Percentiles rank a stretch among this genome's conserved stretches.
Conservation (phyloP, 92 coral and sea anemone species). For the Parazoanthus swiftii region DNA sequence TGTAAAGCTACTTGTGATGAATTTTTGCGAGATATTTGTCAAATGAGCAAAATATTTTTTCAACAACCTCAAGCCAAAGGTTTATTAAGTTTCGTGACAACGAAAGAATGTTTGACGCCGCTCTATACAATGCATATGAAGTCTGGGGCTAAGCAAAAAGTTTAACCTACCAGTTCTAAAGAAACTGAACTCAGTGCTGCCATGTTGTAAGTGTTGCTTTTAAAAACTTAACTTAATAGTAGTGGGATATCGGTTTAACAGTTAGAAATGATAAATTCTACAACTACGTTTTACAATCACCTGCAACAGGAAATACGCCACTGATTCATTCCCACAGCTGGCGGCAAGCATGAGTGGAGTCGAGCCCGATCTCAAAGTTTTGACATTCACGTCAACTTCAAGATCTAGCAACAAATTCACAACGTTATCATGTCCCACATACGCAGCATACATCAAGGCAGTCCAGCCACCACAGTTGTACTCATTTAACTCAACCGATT, state of each 20-base stretch:
- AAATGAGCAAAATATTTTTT: background rate
- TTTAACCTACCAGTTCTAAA: no score
- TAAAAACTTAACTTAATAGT: no score
- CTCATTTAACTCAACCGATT: slow-evolving; percentile 54
- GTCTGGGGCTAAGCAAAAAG: no score
- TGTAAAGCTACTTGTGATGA: no score
- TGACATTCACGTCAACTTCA: slow-evolving; percentile 65
- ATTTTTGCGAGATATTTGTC: no score
- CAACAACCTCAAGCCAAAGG: background rate
- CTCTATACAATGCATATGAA: no score
- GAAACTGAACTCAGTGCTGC: no score
- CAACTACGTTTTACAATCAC: background rate
- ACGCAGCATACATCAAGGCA: slow-evolving; percentile 88
- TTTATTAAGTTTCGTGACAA: background rate
- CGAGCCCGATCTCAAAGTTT: slow-evolving; percentile 55
- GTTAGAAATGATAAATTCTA: no score
- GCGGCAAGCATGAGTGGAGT: slow-evolving; percentile 91
- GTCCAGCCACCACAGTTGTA: slow-evolving; percentile 90
- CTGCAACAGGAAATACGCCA: slow-evolving; percentile 67
- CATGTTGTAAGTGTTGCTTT: no score
- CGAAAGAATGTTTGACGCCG: background rate
- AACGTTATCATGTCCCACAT: slow-evolving; percentile 81
- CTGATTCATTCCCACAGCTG: slow-evolving; percentile 84
- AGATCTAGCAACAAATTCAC: slow-evolving; percentile 72
- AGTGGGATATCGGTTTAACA: no score